Evolutionary conservation across 1,140 invertebrate species (phyloP), one percentile per base, ranked within the genome.

Genomic region (Caenorhabditis tropicalis): DNA sequence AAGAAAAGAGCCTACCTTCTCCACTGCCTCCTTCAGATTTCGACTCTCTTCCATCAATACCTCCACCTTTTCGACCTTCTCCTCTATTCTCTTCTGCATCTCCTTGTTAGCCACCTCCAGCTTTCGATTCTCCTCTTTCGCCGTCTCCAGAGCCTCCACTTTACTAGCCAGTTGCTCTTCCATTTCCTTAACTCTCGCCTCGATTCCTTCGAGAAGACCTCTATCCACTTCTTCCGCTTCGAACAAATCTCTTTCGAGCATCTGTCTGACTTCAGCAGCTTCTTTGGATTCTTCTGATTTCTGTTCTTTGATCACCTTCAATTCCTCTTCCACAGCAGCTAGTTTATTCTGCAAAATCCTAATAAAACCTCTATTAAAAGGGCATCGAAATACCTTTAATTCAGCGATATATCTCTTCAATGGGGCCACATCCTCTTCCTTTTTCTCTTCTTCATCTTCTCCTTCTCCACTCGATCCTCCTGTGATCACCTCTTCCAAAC

Each of bases 141-240:
- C 58, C 12, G n/a, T 27, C 19, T 65, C 31, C 29, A 65, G 19
- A 4, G 58, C 58, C 19, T 65, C 7, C 16, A 65, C 58, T 19
- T 65, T 65, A n/a, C 10, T 21, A 3, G 21, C 15, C 29, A 74
- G 21, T n/a, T 74, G 36, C 9, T 46, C 65, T 74, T 74, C 65
- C 65, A 74, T 74, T 3, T 74, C 65, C 31, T 65, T 36, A 33
- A 39, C 48, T 36, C 36, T 21, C 27, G 15, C 15, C 39, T 46
- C 31, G 29, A 46, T 79, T 31, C 74, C 56, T 65, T 81, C 79
- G 16, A 81, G 21, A 10, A 51, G 48, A 10, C 29, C 79, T 29
- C 48, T 27, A 43, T 81, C 79, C 21, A 81, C 79, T 81, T 81
- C 48, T 16, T 81, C 51, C 1, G 79, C 79, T 29, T 81, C 79